phyloP scores from a whole-genome alignment of 2,113 vertebrate species.

The Pelusios castaneus region DNA sequence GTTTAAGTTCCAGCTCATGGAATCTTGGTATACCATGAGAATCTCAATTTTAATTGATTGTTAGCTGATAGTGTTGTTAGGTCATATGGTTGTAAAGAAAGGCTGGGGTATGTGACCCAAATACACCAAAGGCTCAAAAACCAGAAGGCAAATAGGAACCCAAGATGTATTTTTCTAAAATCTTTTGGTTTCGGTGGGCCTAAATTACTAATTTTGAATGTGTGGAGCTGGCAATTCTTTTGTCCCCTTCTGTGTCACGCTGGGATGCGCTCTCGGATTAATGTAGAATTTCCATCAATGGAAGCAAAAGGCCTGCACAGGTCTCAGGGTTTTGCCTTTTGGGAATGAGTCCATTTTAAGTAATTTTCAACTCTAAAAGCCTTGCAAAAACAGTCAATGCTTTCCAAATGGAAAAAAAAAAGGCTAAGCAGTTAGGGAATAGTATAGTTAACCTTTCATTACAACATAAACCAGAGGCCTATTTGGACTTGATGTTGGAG shows the following conservation, averaged over 20 bases:
- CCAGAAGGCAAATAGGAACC: not conserved
- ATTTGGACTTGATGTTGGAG: not conserved
- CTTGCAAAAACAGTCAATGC: not conserved
- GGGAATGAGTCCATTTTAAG: not conserved
- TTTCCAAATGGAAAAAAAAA: not conserved
- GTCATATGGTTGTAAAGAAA: not conserved
- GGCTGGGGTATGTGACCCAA: not conserved
- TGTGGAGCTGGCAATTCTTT: not conserved
- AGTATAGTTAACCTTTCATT: not conserved
- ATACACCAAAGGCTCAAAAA: not conserved
- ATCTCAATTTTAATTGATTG: not conserved
- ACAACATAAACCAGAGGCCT: not conserved
- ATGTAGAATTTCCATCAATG: not conserved
- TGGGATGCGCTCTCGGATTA: not conserved
- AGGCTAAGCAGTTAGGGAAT: not conserved
- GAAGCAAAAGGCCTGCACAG: not conserved
- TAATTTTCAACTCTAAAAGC: not conserved
- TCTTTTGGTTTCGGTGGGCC: not conserved
- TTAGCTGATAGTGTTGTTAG: not conserved
- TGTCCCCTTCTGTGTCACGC: not conserved
- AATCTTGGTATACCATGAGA: not conserved
- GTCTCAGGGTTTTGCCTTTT: rapidly evolving
- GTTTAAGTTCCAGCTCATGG: not conserved
- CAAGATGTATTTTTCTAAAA: not conserved
- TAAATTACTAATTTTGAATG: not conserved